phyloP scores from a whole-genome alignment of 1,140 invertebrate genomes.

The Heterodera carotae region DNA sequence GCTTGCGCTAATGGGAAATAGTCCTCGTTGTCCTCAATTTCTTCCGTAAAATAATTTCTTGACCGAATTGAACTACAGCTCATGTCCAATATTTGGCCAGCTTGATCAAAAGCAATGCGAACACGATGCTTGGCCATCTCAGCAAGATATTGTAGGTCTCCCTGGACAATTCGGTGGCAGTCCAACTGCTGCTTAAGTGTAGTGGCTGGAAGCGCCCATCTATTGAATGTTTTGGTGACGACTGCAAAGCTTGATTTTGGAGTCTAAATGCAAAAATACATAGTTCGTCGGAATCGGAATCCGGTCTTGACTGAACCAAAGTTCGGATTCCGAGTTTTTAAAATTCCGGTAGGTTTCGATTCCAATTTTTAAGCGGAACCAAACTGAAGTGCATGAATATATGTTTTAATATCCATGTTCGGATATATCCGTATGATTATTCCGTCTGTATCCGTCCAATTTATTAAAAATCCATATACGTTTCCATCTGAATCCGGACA shows the following conservation, averaged over 20 bases:
- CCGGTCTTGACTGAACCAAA: too few relatives aligned
- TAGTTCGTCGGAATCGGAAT: background rate
- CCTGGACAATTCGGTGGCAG: conserved; percentile 14
- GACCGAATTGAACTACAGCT: conserved; percentile 36
- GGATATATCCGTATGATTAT: too few relatives aligned
- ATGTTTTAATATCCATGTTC: too few relatives aligned
- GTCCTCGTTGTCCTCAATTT: conserved; percentile 36
- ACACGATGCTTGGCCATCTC: conserved; percentile 26
- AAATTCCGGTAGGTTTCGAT: too few relatives aligned
- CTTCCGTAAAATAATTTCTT: conserved; percentile 38
- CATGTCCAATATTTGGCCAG: conserved; percentile 26
- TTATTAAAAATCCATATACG: too few relatives aligned
- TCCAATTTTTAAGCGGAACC: too few relatives aligned
- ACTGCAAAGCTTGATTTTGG: background rate
- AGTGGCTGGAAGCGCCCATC: background rate
- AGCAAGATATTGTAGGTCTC: conserved; percentile 24
- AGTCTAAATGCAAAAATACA: background rate
- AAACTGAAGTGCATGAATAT: too few relatives aligned
- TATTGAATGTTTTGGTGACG: background rate
- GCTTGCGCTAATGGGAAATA: conserved; percentile 51
- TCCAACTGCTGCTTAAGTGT: conserved; percentile 21
- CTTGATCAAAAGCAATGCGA: background rate
- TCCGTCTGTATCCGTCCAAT: too few relatives aligned
- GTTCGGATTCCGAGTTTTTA: too few relatives aligned
- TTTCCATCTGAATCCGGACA: too few relatives aligned